Conservation (phyloP, 2,888 invertebrate genomes). For the Thalpophila matura region DNA sequence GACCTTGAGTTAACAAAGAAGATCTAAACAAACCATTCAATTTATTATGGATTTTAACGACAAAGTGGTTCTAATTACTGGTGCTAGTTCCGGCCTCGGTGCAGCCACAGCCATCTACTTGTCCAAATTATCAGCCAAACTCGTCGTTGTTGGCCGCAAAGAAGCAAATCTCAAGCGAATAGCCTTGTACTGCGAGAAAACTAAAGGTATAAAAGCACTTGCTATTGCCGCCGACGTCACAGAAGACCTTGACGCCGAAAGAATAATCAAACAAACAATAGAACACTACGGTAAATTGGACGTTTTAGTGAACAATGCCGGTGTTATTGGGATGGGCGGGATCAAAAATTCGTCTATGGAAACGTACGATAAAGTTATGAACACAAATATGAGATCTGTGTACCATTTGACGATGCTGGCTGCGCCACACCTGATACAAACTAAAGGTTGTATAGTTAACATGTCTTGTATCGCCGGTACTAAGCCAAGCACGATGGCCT, state of each 20-base stretch:
- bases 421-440: slow-evolving; percentile 94
- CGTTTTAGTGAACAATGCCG: slow-evolving; percentile 96
- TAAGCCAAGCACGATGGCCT: slow-evolving; percentile 92
- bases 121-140: slow-evolving; percentile 91
- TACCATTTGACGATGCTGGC: slow-evolving; percentile 95
- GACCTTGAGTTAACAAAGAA: slow-evolving; percentile 51
- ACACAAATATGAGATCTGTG: slow-evolving; percentile 95
- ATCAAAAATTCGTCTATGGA: slow-evolving; percentile 95
- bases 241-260: slow-evolving; percentile 92
- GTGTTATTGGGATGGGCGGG: slow-evolving; percentile 94
- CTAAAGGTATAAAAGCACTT: slow-evolving; percentile 90
- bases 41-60: slow-evolving; percentile 91
- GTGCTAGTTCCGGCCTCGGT: slow-evolving; percentile 95
- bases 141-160: slow-evolving; percentile 91
- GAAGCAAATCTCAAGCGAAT: slow-evolving; percentile 80
- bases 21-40: slow-evolving; percentile 52
- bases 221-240: slow-evolving; percentile 92
- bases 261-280: slow-evolving; percentile 93
- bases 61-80: slow-evolving; percentile 92
- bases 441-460: slow-evolving; percentile 97
- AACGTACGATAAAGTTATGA: slow-evolving; percentile 96
- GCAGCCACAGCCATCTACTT: slow-evolving; percentile 93
- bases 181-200: slow-evolving; percentile 87
- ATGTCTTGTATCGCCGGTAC: slow-evolving; percentile 96
- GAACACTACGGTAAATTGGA: slow-evolving; percentile 93